Conservation (phyloP, 2,797 vertebrate species). For the Cyclopterus lumpus region DNA sequence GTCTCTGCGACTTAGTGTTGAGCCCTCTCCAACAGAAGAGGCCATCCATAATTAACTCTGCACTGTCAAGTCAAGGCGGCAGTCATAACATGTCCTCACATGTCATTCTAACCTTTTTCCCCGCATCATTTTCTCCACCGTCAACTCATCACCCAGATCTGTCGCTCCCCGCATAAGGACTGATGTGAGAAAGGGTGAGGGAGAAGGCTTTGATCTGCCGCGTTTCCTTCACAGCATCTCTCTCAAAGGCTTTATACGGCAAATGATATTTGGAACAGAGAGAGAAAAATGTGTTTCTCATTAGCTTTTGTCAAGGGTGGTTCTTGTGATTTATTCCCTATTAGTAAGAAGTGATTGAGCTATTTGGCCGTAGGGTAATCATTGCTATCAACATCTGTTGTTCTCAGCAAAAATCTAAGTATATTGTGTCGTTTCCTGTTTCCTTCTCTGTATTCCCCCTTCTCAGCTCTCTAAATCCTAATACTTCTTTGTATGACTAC, state of each 20-base stretch:
- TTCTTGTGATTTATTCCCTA: conserved; percentile 61
- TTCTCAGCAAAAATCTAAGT: conserved; percentile 40
- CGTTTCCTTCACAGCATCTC: conserved; percentile 48
- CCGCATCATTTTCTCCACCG: conserved; percentile 61
- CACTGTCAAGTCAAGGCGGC: conserved; percentile 70
- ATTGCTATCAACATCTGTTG: conserved; percentile 52
- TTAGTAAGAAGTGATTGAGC: conserved; percentile 50
- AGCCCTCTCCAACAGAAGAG: conserved; percentile 59
- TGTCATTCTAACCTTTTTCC: conserved; percentile 71
- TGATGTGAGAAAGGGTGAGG: conserved; percentile 41
- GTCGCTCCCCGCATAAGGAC: conserved; percentile 50
- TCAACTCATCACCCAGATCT: conserved; percentile 71
- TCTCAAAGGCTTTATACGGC: conserved; percentile 67
- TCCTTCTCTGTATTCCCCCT: conserved; percentile 22
- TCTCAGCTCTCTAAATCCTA: conserved; percentile 44
- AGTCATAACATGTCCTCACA: conserved; percentile 74
- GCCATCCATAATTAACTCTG: conserved; percentile 80
- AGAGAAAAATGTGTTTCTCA: conserved; percentile 60
- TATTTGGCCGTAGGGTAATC: conserved; percentile 55
- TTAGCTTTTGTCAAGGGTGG: conserved; percentile 53
- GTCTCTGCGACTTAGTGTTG: conserved; percentile 60
- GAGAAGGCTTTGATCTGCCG: conserved; percentile 68
- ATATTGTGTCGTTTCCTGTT: conserved; percentile 21
- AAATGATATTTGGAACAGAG: conserved; percentile 47
- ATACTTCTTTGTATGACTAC: conserved; percentile 55